phyloP scores from a whole-genome alignment of 2,113 vertebrate species.

The Himantopus leucocephalus region DNA sequence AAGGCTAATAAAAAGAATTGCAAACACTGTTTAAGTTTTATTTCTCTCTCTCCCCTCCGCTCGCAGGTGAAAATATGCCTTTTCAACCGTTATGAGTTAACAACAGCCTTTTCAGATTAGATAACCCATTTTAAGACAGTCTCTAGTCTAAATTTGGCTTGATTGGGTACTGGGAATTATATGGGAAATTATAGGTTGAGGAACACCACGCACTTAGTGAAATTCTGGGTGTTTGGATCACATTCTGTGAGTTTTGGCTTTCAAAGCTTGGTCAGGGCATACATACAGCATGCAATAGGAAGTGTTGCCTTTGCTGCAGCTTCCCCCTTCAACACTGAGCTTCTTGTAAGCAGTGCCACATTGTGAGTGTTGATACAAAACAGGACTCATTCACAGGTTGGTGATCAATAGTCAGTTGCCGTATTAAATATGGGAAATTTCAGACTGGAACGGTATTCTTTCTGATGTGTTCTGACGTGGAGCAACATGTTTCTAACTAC shows the following conservation, averaged over 20 bases:
- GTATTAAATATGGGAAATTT: neutral
- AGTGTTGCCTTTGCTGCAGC: neutral
- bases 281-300: no score
- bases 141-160: neutral
- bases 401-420: neutral
- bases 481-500: neutral
- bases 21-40: neutral
- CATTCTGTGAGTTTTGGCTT: neutral
- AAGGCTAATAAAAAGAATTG: neutral
- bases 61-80: neutral
- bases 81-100: neutral
- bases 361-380: neutral
- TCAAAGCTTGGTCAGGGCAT: neutral
- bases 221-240: neutral
- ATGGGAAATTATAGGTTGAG: neutral
- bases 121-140: neutral
- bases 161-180: neutral
- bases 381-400: neutral
- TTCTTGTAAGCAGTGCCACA: accelerated
- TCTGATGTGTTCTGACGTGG: neutral
- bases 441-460: neutral
- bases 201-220: neutral
- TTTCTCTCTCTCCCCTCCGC: neutral
- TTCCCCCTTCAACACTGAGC: accelerated
- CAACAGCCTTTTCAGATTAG: neutral